phyloP scores from a whole-genome alignment of 2,113 vertebrate genomes.

The Xiphias gladius region DNA sequence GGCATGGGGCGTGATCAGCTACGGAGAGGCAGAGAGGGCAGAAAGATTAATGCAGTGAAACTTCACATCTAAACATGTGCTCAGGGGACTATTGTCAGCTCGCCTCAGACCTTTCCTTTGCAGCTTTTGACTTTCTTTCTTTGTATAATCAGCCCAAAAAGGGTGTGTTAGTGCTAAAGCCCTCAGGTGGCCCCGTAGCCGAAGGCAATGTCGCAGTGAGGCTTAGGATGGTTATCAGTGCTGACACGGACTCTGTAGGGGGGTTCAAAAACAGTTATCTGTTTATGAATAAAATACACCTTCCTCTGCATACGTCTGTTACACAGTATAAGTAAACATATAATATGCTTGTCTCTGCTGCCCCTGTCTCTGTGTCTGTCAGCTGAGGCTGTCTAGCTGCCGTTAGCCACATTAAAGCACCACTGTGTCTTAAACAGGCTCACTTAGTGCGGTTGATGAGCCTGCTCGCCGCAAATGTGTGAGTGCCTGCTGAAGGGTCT shows the following conservation, averaged over 20 bases:
- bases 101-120: constrained; percentile 49
- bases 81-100: constrained; percentile 35
- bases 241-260: constrained; percentile 72
- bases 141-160: constrained; percentile 76
- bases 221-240: constrained; percentile 77
- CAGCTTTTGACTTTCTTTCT: constrained; percentile 73
- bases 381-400: constrained; percentile 65
- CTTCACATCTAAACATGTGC: constrained; percentile 55
- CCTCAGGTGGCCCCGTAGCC: constrained; percentile 75
- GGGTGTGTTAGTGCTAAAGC: constrained; percentile 65
- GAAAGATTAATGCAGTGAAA: constrained; percentile 67
- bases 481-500: constrained; percentile 69
- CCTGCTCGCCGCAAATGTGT: constrained; percentile 31
- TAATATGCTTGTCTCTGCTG: constrained; percentile 58
- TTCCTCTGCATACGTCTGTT: constrained; percentile 68
- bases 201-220: constrained; percentile 77
- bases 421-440: constrained; percentile 71
- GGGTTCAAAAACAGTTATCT: constrained; percentile 77
- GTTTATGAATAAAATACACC: constrained; percentile 80
- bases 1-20: constrained; percentile 98
- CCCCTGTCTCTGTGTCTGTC: constrained; percentile 73
- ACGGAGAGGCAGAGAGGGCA: constrained; percentile 69
- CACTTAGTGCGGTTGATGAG: constrained; percentile 77
- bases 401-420: constrained; percentile 79
- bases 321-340: constrained; percentile 63